A percentile compares a stretch with the other conserved stretches of the same genome.
phyloP scores from a whole-genome alignment of 2,113 vertebrate species.

The Chaetura pelagica region DNA sequence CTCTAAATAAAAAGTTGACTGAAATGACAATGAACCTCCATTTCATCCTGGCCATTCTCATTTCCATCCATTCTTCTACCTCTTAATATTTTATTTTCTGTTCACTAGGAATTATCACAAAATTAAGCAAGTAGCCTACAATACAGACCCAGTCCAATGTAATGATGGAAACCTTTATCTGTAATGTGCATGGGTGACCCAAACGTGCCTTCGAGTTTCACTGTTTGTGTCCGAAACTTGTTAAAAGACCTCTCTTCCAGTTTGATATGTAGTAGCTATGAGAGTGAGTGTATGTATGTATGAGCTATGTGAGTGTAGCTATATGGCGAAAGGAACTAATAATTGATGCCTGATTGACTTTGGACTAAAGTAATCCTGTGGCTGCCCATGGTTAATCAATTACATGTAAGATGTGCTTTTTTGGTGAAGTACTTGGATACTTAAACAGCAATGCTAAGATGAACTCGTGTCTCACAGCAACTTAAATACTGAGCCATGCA shows the following conservation, averaged over 20 bases:
- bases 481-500: conserved; percentile 4
- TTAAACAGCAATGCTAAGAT: background rate
- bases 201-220: background rate
- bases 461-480: background rate
- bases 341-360: background rate
- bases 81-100: background rate
- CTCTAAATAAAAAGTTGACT: background rate
- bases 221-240: background rate
- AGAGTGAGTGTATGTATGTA: too few species aligned
- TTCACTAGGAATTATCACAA: background rate
- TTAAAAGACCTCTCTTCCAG: background rate
- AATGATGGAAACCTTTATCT: background rate
- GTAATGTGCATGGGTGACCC: background rate
- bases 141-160: background rate
- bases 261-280: background rate
- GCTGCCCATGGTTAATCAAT: background rate
- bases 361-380: background rate
- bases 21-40: background rate
- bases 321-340: background rate
- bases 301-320: background rate
- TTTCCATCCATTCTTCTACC: background rate
- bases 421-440: background rate
- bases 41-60: background rate
- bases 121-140: background rate
- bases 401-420: background rate